Percentiles rank a stretch among this genome's conserved stretches.
These are phyloP conservation scores for Tachuris rubrigastra DNA, from an alignment of 2,113 vertebrate species.

Conservation along the genomic window DNA sequence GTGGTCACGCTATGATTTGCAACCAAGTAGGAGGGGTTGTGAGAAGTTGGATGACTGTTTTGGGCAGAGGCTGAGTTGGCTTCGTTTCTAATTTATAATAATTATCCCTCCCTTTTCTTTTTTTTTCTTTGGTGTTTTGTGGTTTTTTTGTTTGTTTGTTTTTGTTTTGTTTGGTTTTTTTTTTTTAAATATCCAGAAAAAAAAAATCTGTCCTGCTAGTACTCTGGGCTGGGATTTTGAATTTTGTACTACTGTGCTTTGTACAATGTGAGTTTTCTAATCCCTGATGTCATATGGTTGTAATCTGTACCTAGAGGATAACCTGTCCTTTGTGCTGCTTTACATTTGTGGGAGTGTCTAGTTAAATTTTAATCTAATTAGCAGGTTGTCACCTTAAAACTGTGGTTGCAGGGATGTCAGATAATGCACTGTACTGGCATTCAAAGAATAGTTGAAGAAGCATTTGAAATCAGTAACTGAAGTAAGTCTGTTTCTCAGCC, in stretches of 20 bases:
- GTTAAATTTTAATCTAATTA: background rate
- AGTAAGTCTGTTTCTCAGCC: background rate
- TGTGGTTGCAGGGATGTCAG: background rate
- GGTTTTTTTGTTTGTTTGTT: no score
- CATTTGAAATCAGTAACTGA: background rate
- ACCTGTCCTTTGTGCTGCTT: background rate
- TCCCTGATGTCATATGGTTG: background rate
- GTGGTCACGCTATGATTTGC: background rate
- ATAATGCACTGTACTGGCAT: background rate
- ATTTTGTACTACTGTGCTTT: background rate
- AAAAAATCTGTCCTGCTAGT: background rate
- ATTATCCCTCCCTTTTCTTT: background rate
- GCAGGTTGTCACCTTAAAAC: background rate
- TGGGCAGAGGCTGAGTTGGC: background rate
- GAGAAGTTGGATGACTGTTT: background rate
- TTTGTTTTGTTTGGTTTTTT: no score
- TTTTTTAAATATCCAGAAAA: no score
- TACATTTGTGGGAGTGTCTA: background rate
- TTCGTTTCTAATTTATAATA: background rate
- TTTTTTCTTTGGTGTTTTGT: no score
- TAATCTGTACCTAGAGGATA: background rate
- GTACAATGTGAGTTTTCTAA: background rate
- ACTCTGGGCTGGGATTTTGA: background rate
- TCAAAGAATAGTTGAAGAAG: background rate
- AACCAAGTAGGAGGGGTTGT: background rate